Conservation (phyloP, 2,888 invertebrate species). For the Hydropsyche betteni region DNA sequence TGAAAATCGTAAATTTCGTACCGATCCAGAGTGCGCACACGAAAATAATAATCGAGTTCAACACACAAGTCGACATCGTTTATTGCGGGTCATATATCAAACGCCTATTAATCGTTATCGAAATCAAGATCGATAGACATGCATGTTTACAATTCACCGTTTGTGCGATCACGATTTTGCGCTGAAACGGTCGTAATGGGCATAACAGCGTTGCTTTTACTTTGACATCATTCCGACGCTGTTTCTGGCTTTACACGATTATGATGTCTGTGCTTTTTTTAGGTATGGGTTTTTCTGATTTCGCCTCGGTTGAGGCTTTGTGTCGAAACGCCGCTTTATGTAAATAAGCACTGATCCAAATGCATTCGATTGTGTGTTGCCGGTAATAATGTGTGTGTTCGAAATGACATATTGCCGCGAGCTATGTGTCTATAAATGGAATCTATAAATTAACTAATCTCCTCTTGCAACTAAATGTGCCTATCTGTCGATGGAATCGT, state of each 20-base stretch:
- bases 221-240: conserved; percentile 11
- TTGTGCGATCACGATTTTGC: conserved; percentile 23
- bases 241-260: no score
- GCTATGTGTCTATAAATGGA: conserved; percentile 17
- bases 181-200: conserved; percentile 22
- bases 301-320: no score
- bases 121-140: conserved; percentile 26
- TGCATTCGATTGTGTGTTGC: no score
- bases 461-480: conserved; percentile 20
- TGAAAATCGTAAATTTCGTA: conserved; percentile 9
- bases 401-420: conserved; percentile 19
- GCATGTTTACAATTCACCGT: conserved; percentile 25
- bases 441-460: conserved; percentile 26
- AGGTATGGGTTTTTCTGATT: no score
- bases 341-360: no score
- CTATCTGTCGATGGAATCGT: background rate
- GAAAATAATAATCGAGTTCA: conserved; percentile 4
- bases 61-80: conserved; percentile 12
- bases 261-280: no score
- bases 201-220: conserved; percentile 15
- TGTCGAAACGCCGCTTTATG: no score
- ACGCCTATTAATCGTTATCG: conserved; percentile 21
- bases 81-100: conserved; percentile 6
- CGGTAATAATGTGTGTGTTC: no score
- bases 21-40: background rate